A percentile compares a stretch with the other conserved stretches of the same genome.
phyloP scores from a whole-genome alignment of 2,797 vertebrate species.

The Amblyopsis hoosieri region DNA sequence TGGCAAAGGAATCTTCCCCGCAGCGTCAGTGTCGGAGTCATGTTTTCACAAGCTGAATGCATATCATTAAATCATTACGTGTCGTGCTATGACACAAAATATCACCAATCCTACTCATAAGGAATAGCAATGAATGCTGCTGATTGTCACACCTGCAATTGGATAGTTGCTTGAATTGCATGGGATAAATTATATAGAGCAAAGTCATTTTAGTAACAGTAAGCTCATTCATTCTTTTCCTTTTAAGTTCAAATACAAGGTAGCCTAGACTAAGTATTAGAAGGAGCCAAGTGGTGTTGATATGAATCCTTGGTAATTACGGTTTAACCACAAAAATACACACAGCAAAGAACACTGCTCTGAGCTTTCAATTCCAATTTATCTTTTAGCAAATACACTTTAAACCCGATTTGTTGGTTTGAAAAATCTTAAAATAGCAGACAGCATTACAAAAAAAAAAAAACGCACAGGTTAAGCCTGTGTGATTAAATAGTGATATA shows the following conservation, averaged over 20 bases:
- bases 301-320: slow-evolving; percentile 77
- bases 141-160: slow-evolving; percentile 78
- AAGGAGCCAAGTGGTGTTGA: slow-evolving; percentile 68
- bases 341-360: slow-evolving; percentile 56
- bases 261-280: slow-evolving; percentile 70
- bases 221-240: slow-evolving; percentile 73
- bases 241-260: slow-evolving; percentile 78
- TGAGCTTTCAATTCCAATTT: slow-evolving; percentile 26
- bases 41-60: slow-evolving; percentile 74
- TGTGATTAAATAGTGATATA: neutral
- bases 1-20: slow-evolving; percentile 53
- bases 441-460: neutral
- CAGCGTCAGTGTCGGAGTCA: slow-evolving; percentile 55
- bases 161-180: slow-evolving; percentile 63
- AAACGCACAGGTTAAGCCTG: neutral
- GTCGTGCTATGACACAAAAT: slow-evolving; percentile 56
- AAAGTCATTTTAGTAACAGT: slow-evolving; percentile 69
- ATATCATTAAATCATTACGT: slow-evolving; percentile 69
- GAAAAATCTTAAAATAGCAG: neutral
- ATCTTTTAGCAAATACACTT: slow-evolving; percentile 21
- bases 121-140: slow-evolving; percentile 64
- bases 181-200: slow-evolving; percentile 72
- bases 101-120: slow-evolving; percentile 52
- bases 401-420: neutral
- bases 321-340: slow-evolving; percentile 74